Evolutionary conservation across 2,113 vertebrate genomes (phyloP).

Genomic region (Nicator chloris): DNA sequence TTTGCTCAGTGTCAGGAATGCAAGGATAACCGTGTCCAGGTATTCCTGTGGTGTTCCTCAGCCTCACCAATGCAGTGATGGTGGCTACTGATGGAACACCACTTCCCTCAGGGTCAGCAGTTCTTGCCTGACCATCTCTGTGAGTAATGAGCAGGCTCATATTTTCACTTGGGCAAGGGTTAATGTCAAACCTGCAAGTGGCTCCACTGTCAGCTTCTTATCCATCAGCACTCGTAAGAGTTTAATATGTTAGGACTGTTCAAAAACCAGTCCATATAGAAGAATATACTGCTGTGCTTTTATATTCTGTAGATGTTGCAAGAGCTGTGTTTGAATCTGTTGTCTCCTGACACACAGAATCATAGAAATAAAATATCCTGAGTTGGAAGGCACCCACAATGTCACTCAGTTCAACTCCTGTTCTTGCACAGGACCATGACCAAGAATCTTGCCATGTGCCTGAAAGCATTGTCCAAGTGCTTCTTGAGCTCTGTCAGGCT

Average conservation of each 20-base stretch:
- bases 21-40: neutral
- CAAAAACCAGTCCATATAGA: neutral
- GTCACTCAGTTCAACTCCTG: neutral
- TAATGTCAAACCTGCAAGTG: neutral
- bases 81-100: neutral
- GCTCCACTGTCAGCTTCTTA: neutral
- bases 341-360: neutral
- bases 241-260: neutral
- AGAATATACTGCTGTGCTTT: neutral
- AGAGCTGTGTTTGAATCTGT: neutral
- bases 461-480: neutral
- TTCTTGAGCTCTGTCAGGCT: neutral
- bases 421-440: neutral
- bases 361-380: neutral
- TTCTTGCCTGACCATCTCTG: neutral
- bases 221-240: neutral
- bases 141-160: neutral
- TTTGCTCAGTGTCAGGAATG: neutral
- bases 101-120: accelerated
- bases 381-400: neutral
- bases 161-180: neutral
- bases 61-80: accelerated
- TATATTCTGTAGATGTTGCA: neutral
- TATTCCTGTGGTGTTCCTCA: neutral
- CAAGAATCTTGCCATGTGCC: neutral